These are phyloP conservation scores for Trisateles emortualis DNA, from an alignment of 2,888 invertebrate genomes.

Conservation along the genomic window DNA sequence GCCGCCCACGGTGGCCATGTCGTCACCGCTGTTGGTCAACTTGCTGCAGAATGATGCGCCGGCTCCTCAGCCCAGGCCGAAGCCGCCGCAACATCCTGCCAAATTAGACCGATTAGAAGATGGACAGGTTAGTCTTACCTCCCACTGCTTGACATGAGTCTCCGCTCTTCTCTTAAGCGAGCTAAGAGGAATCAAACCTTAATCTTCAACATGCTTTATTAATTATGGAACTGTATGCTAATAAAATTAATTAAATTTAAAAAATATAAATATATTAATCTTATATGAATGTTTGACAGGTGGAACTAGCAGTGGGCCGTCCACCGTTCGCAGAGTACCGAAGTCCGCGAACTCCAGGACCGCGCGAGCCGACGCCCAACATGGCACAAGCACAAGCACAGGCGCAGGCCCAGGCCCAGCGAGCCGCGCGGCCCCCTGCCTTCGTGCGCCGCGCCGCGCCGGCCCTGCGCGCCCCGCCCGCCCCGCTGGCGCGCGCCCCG, in stretches of 20 bases:
- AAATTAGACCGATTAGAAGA: conserved; percentile 76
- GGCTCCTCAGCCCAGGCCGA: conserved; percentile 69
- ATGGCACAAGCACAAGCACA: conserved; percentile 39
- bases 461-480: background rate
- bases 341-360: conserved; percentile 54
- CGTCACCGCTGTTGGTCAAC: conserved; percentile 96
- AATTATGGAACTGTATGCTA: too few species aligned
- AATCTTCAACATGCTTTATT: too few species aligned
- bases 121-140: conserved; percentile 66
- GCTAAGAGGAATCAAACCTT: too few species aligned
- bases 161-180: background rate
- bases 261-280: too few species aligned
- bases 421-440: conserved; percentile 29
- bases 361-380: conserved; percentile 52
- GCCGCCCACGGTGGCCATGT: conserved; percentile 89
- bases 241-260: too few species aligned
- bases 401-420: conserved; percentile 39
- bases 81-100: conserved; percentile 70
- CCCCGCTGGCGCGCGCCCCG: conserved; percentile 34
- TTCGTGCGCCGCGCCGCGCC: conserved; percentile 41
- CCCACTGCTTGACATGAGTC: background rate
- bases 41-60: conserved; percentile 94
- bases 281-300: conserved; percentile 50
- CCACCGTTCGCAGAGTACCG: conserved; percentile 75
- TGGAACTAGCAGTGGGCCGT: conserved; percentile 77